Base-by-base conservation (phyloP, 2,888 invertebrate species). In the Euspilapteryx auroguttella region DNA sequence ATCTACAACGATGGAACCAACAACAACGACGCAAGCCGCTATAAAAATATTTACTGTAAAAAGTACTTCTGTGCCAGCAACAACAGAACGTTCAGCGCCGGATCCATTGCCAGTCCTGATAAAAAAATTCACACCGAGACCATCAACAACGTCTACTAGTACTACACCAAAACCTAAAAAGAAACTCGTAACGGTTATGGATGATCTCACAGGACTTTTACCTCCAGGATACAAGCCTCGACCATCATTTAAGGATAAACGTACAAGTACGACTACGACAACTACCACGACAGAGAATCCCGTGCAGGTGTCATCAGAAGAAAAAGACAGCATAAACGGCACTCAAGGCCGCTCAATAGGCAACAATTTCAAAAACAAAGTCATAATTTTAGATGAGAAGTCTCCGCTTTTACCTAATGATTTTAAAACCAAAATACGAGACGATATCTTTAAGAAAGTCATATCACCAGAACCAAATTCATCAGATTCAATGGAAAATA, bases 181-280 rank as follows among this genome's bases (percentile, higher is more conserved):
- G 43, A 64, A 77, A 34, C 54, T 75, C 25, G 77, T 78, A 2
- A 68, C 65, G 8, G 58, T 75, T n/a, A 71, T 80, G 77, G 83
- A 84, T 38, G 82, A 84, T 36, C 40, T 84, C 28, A 51, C 79
- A 2, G 79, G 80, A 11, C 55, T 86, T 1, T 49, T 86, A 5
- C 86, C 86, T 3, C 62, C 81, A 1, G 85, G 84, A 2, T 86
- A 82, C 42, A 82, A 79, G 48, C 61, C 77, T 13, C 65, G 77
- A 33, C 47, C 56, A 21, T 71, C 77, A 5, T 80, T 49, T 37
- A 78, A 78, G 56, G 78, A 79, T 33, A 78, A 78, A 45, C 68
- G 77, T 4, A 76, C 69, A 1, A 80, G 78, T 26, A 76, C 56
- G 1, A 49, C 14, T 9, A 25, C 25, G 10, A 34, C 34, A 9